phyloP scores from a whole-genome alignment of 2,113 vertebrate species.

The Hassar affinis region DNA sequence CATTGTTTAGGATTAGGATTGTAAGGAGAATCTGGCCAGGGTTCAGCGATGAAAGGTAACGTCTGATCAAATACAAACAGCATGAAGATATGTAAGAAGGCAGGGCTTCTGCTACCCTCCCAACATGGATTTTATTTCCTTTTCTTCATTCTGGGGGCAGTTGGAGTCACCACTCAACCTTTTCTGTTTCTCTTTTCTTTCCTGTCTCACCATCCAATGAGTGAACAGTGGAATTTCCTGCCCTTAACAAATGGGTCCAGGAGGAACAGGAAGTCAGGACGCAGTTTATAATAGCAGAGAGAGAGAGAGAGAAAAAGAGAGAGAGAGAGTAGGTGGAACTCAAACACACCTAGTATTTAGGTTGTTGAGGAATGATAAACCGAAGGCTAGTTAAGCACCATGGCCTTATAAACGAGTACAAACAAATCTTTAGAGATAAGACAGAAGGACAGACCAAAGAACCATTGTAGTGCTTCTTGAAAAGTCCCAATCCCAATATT shows the following conservation, averaged over 20 bases:
- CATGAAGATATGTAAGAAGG: neutral
- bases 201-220: conserved; percentile 25
- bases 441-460: neutral
- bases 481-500: too few relatives aligned
- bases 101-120: neutral
- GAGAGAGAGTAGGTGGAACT: neutral
- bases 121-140: conserved; percentile 35
- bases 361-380: neutral
- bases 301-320: neutral
- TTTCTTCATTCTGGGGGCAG: conserved; percentile 9
- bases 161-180: neutral
- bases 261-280: conserved; percentile 23
- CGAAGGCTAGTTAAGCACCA: neutral
- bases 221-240: conserved; percentile 38
- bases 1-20: neutral
- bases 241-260: neutral
- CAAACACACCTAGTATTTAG: neutral
- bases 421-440: neutral
- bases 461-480: neutral
- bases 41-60: neutral
- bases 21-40: neutral
- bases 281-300: neutral
- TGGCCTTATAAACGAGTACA: too few relatives aligned
- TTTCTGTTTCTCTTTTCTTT: conserved; percentile 25
- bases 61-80: neutral